Conservation (phyloP, 2,888 invertebrate species). For the Rapana venosa region DNA sequence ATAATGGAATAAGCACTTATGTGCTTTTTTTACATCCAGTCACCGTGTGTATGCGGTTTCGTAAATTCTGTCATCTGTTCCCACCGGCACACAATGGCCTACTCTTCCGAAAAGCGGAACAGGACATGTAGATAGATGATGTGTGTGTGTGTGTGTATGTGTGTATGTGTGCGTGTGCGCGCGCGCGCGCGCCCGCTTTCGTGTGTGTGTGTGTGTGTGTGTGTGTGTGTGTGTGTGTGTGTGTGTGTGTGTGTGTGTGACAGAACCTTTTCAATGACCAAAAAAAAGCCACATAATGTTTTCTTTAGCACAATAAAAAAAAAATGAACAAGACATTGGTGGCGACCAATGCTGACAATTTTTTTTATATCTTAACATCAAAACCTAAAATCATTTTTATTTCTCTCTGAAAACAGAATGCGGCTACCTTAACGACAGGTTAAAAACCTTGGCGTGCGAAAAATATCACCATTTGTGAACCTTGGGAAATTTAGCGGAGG, state of each 20-base stretch:
- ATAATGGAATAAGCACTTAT: too few relatives aligned
- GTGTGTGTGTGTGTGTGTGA: not conserved
- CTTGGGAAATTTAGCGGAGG: too few relatives aligned
- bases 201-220: conserved; percentile 8
- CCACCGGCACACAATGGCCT: too few relatives aligned
- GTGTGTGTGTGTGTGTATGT: not conserved
- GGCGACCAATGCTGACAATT: not conserved
- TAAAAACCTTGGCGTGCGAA: too few relatives aligned
- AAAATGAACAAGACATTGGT: not conserved
- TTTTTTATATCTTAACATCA: not conserved
- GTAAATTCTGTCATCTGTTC: too few relatives aligned
- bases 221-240: conserved; percentile 19
- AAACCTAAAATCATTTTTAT: not conserved
- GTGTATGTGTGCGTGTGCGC: not conserved
- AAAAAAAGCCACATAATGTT: too few relatives aligned
- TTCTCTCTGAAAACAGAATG: not conserved
- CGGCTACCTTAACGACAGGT: not conserved
- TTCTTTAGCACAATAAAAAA: not conserved
- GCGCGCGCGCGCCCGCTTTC: not conserved
- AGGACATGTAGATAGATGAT: too few relatives aligned
- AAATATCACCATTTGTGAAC: too few relatives aligned
- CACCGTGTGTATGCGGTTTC: too few relatives aligned
- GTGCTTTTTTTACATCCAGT: too few relatives aligned
- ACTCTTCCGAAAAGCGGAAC: too few relatives aligned
- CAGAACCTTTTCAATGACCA: not conserved